These are phyloP conservation scores for Nerophis ophidion DNA, from an alignment of 2,113 vertebrate species.

Conservation along the genomic window DNA sequence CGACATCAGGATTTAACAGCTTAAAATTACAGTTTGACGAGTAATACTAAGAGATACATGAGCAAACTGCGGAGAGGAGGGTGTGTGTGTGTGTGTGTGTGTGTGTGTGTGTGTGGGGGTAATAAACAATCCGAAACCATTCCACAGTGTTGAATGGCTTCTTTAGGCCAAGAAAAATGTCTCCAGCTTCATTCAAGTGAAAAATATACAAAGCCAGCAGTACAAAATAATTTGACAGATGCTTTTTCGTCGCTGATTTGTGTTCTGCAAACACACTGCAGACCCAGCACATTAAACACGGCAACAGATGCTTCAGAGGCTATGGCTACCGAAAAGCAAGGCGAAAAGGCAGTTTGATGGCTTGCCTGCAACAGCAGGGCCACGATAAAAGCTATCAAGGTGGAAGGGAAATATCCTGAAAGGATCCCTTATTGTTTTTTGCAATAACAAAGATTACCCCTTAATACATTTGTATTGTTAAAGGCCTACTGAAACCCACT, in stretches of 20 bases:
- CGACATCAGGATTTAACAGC: slow-evolving; percentile 38
- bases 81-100: too few relatives aligned
- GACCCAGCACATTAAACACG: slow-evolving; percentile 29
- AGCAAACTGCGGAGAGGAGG: slow-evolving; percentile 12
- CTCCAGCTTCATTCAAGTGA: slow-evolving; percentile 20
- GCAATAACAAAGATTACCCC: background rate
- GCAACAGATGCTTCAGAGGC: slow-evolving; percentile 40
- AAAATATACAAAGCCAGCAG: slow-evolving; percentile 28
- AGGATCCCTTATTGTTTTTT: background rate
- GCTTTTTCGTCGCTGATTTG: slow-evolving; percentile 31
- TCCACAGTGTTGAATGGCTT: slow-evolving; percentile 20
- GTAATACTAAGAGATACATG: slow-evolving; percentile 51
- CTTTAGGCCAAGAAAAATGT: slow-evolving; percentile 33
- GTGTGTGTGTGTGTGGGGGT: too few relatives aligned
- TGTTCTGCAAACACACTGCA: slow-evolving; percentile 35
- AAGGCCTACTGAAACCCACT: too few relatives aligned
- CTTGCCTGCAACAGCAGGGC: slow-evolving; percentile 35
- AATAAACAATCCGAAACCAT: slow-evolving; percentile 38
- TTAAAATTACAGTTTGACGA: slow-evolving; percentile 34
- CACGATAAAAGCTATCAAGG: background rate
- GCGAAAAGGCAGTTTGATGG: slow-evolving; percentile 20
- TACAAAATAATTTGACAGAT: slow-evolving; percentile 15
- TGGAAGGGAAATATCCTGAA: slow-evolving; percentile 5
- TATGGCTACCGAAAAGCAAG: slow-evolving; percentile 22
- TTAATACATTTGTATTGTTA: too few relatives aligned